These are phyloP conservation scores for Trissoscelio sp. DNA, from an alignment of 2,888 invertebrate genomes.

Conservation along the genomic window DNA sequence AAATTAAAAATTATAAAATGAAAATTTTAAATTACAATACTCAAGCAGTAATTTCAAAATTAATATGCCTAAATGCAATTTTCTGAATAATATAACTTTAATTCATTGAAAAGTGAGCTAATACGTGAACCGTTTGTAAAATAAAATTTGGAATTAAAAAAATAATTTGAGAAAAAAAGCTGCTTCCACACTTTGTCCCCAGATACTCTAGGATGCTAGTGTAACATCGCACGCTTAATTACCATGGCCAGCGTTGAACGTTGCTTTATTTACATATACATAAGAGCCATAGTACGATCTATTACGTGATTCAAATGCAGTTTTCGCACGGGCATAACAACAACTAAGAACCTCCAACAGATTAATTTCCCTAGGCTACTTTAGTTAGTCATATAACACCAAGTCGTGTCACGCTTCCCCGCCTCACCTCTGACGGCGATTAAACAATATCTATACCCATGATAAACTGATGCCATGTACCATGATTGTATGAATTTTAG, in stretches of 20 bases:
- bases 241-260: conserved; percentile 8
- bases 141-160: too few relatives aligned
- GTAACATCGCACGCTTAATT: conserved; percentile 12
- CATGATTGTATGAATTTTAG: conserved; percentile 35
- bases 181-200: background rate
- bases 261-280: conserved; percentile 39
- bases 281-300: conserved; percentile 16
- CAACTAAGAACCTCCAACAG: conserved; percentile 18
- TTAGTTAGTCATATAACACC: conserved; percentile 32
- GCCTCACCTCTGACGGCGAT: background rate
- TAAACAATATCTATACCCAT: conserved; percentile 44
- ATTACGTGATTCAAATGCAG: conserved; percentile 39
- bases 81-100: too few relatives aligned
- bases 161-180: too few relatives aligned
- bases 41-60: too few relatives aligned
- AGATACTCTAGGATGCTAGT: background rate
- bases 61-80: too few relatives aligned
- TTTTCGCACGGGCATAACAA: conserved; percentile 31
- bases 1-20: too few relatives aligned
- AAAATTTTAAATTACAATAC: too few relatives aligned
- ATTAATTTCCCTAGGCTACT: conserved; percentile 38
- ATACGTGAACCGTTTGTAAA: too few relatives aligned
- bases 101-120: too few relatives aligned
- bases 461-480: conserved; percentile 26
- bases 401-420: background rate